phyloP scores from a whole-genome alignment of 2,113 vertebrate species.

The Artemisiospiza belli region DNA sequence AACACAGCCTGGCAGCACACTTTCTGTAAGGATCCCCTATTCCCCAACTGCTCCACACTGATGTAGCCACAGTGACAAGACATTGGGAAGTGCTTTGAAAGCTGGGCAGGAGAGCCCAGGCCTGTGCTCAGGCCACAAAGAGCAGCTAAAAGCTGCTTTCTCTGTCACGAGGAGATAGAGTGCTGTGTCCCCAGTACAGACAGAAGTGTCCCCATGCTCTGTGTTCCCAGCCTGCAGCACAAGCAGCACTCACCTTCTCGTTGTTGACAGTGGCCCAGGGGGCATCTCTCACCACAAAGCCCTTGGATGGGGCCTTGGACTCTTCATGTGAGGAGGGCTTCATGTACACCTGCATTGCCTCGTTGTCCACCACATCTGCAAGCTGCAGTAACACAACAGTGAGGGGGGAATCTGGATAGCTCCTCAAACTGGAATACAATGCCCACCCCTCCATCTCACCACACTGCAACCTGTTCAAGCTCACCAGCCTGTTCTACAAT shows the following conservation, averaged over 20 bases:
- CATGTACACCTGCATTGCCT: constrained; percentile 90
- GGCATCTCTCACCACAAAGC: constrained; percentile 97
- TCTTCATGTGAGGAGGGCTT: constrained; percentile 85
- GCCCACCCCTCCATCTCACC: neutral
- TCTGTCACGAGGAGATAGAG: neutral
- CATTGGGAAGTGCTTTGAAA: neutral
- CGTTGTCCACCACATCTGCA: constrained; percentile 91
- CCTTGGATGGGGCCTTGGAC: constrained; percentile 88
- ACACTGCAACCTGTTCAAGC: neutral
- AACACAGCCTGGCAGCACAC: neutral
- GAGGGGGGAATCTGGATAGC: neutral
- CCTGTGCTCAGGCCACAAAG: neutral
- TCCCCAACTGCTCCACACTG: too few relatives aligned
- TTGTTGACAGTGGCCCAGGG: constrained; percentile 88
- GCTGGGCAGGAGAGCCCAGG: neutral
- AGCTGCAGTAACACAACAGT: constrained; percentile 72
- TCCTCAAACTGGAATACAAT: neutral
- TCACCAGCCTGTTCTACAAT: neutral
- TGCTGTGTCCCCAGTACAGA: neutral
- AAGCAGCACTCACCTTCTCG: constrained; percentile 86
- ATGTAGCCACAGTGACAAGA: neutral
- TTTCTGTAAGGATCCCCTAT: neutral
- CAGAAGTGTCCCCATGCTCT: neutral
- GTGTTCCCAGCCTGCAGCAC: neutral
- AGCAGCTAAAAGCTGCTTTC: neutral